Conservation (phyloP, 2,888 invertebrate genomes). For the Leistus spinibarbis region DNA sequence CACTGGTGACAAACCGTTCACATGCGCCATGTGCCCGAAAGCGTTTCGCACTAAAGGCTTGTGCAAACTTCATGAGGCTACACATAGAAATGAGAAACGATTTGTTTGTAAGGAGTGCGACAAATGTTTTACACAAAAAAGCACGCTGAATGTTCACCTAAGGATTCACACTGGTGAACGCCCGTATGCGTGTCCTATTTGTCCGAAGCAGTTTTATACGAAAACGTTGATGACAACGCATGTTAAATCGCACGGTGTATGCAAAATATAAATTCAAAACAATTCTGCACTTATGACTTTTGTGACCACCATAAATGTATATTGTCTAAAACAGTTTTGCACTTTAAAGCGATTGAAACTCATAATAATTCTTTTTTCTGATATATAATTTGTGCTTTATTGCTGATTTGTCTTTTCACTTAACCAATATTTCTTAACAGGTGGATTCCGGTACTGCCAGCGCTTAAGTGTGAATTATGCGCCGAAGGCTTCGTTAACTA, state of each 20-base stretch:
- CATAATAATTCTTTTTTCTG: no score
- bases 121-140: constrained; percentile 60
- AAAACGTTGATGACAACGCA: constrained; percentile 41
- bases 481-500: no score
- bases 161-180: constrained; percentile 51
- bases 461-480: no score
- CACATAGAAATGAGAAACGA: constrained; percentile 61
- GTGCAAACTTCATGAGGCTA: constrained; percentile 56
- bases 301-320: no score
- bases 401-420: no score
- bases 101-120: constrained; percentile 61
- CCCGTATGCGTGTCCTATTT: constrained; percentile 59
- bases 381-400: no score
- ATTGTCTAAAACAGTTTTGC: no score
- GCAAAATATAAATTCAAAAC: no score
- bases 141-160: constrained; percentile 58
- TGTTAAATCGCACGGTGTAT: constrained; percentile 31
- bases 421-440: no score
- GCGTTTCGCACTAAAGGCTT: constrained; percentile 45
- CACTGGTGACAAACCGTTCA: constrained; percentile 60
- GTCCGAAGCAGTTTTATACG: constrained; percentile 54
- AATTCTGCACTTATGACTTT: no score
- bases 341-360: no score
- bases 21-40: constrained; percentile 47
- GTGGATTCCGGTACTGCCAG: no score